Percentiles rank a stretch among this genome's conserved stretches.
These are phyloP conservation scores for Chroicocephalus ridibundus DNA, from an alignment of 2,113 vertebrate genomes.

Conservation along the genomic window DNA sequence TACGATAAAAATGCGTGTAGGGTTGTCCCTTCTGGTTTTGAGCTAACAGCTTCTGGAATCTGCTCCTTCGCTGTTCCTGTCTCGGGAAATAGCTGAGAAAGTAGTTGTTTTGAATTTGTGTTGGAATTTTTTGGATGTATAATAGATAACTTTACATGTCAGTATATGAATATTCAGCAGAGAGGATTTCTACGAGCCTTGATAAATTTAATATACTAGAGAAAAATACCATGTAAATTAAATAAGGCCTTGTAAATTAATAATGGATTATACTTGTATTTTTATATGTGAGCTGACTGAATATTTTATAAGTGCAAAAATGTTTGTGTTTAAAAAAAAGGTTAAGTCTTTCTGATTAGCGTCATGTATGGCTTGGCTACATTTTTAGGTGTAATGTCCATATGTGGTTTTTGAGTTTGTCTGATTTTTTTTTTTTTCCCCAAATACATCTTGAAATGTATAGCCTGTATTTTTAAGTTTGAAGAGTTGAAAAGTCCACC, in stretches of 20 bases:
- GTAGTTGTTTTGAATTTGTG: background rate
- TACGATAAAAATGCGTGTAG: accelerated
- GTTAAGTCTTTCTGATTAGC: background rate
- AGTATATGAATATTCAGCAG: constrained; percentile 44
- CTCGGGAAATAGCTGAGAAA: background rate
- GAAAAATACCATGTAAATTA: constrained; percentile 43
- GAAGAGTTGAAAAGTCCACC: background rate
- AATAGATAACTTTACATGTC: background rate
- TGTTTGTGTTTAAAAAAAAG: background rate
- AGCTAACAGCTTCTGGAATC: background rate
- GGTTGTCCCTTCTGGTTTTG: background rate
- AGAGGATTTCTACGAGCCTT: background rate
- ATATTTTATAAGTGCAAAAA: constrained; percentile 57
- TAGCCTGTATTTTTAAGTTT: background rate
- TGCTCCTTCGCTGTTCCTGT: background rate
- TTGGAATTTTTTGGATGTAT: background rate
- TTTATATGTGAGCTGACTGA: constrained; percentile 22
- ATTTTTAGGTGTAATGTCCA: background rate
- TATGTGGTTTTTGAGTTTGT: background rate
- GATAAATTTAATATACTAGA: constrained; percentile 33
- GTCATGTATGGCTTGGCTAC: background rate
- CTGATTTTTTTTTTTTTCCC: background rate
- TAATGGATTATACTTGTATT: constrained; percentile 40
- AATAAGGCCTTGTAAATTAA: constrained; percentile 47
- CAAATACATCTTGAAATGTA: background rate